phyloP scores from a whole-genome alignment of 2,797 vertebrate genomes.

The Oreochromis mossambicus region DNA sequence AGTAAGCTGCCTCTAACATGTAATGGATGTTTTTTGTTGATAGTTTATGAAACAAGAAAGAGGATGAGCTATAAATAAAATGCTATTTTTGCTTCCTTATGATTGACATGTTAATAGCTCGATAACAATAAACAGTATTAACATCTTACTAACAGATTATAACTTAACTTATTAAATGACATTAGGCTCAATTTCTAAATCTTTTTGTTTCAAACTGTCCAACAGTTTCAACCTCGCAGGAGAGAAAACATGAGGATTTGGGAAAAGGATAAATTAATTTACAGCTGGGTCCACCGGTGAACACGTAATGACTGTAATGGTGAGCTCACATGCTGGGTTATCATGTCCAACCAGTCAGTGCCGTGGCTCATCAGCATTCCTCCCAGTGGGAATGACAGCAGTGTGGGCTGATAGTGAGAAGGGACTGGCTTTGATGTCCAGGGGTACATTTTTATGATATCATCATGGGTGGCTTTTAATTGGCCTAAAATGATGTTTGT shows the following conservation, averaged over 20 bases:
- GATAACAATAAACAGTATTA: not conserved
- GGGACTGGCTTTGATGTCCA: conserved; percentile 43
- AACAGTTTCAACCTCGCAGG: not conserved
- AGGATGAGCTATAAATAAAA: not conserved
- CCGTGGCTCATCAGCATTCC: conserved; percentile 26
- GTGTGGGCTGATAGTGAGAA: conserved; percentile 30
- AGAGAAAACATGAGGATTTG: not conserved
- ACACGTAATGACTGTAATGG: conserved; percentile 16
- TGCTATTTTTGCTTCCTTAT: not conserved
- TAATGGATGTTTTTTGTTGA: not conserved
- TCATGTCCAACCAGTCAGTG: conserved; percentile 29
- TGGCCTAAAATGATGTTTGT: conserved; percentile 24
- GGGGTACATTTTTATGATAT: conserved; percentile 19
- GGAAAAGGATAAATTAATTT: not conserved
- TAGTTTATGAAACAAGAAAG: not conserved
- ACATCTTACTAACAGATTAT: not conserved
- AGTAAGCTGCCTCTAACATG: not conserved
- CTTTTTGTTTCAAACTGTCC: not conserved
- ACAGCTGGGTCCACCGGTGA: not conserved
- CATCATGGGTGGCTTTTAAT: conserved; percentile 17
- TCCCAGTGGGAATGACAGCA: conserved; percentile 29
- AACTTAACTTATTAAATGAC: not conserved
- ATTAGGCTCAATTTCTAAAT: not conserved
- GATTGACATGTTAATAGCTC: not conserved
- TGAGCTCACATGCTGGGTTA: conserved; percentile 34